Conservation (phyloP, 2,888 invertebrate genomes). For the Tipula confusa region DNA sequence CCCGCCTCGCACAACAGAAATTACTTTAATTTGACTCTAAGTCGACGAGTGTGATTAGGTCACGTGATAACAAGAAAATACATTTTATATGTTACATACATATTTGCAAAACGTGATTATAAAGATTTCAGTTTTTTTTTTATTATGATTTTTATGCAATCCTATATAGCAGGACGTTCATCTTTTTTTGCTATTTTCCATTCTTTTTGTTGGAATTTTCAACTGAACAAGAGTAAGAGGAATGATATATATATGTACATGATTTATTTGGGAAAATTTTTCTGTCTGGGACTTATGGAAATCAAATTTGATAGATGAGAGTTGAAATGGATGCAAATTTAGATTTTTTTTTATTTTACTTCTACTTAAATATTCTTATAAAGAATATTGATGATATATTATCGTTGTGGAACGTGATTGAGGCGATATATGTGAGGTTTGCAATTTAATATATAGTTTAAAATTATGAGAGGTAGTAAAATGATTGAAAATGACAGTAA, state of each 20-base stretch:
- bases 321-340: slow-evolving; percentile 1
- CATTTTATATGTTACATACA: not conserved
- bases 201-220: too few relatives aligned
- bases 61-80: not conserved
- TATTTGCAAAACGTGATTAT: slow-evolving; percentile 13
- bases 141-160: too few relatives aligned
- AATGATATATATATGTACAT: not conserved
- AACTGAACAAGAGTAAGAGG: not conserved
- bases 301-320: slow-evolving; percentile 25
- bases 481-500: not conserved
- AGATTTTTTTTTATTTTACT: not conserved
- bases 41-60: slow-evolving; percentile 27
- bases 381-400: slow-evolving; percentile 12
- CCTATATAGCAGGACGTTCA: not conserved
- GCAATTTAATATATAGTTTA: not conserved
- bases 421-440: not conserved
- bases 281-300: slow-evolving; percentile 20
- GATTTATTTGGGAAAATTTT: slow-evolving; percentile 25
- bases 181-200: not conserved
- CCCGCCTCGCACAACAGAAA: not conserved
- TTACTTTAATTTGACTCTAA: not conserved
- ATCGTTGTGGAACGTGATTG: not conserved
- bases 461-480: not conserved
- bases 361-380: not conserved
- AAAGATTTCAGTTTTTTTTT: too few relatives aligned